These are phyloP conservation scores for Leptinotarsa lineolata DNA, from an alignment of 1,140 invertebrate genomes.

Conservation along the genomic window DNA sequence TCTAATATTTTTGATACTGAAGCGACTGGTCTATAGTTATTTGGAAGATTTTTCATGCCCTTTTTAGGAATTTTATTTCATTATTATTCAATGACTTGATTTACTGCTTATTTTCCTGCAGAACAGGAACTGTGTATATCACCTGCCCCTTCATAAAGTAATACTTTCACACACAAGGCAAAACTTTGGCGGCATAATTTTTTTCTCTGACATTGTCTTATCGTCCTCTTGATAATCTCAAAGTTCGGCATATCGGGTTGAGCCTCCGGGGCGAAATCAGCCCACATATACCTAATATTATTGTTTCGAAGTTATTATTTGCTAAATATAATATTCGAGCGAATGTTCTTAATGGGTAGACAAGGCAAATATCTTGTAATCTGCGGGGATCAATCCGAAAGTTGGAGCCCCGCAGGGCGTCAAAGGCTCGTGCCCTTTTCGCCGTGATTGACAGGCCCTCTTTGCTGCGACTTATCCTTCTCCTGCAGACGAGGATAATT, in stretches of 20 bases:
- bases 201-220: constrained; percentile 11
- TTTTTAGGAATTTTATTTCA: too few relatives aligned
- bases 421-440: constrained; percentile 11
- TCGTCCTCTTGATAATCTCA: constrained; percentile 5
- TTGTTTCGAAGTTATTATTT: constrained; percentile 32
- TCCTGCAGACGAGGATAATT: constrained; percentile 31
- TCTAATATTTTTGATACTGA: too few relatives aligned
- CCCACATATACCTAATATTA: constrained; percentile 27
- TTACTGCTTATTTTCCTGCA: too few relatives aligned
- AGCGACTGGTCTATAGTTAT: too few relatives aligned
- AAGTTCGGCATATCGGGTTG: constrained; percentile 15
- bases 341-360: constrained; percentile 31
- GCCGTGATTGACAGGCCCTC: constrained; percentile 35
- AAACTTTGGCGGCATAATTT: not conserved
- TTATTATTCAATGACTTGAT: too few relatives aligned
- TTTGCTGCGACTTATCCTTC: constrained; percentile 29
- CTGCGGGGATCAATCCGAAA: constrained; percentile 42
- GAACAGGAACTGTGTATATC: too few relatives aligned
- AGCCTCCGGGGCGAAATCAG: constrained; percentile 10
- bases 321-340: constrained; percentile 29
- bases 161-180: not conserved
- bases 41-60: too few relatives aligned
- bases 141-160: not conserved
- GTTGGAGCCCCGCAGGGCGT: constrained; percentile 38
- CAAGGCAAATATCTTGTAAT: constrained; percentile 41